These are phyloP conservation scores for Atherix ibis DNA, from an alignment of 2,888 invertebrate species.

Conservation along the genomic window DNA sequence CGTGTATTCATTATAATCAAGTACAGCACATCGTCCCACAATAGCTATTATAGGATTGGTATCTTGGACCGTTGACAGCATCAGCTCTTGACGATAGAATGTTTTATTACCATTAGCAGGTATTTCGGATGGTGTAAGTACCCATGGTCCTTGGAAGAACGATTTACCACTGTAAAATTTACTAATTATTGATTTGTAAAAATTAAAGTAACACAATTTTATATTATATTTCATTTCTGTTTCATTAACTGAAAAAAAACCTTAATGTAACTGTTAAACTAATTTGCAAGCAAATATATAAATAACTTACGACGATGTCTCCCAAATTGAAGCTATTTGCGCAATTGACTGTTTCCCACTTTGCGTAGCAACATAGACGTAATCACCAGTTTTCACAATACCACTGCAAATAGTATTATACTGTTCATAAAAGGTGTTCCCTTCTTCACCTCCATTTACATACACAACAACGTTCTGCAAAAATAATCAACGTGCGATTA, in stretches of 20 bases:
- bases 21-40: conserved; percentile 78
- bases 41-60: conserved; percentile 82
- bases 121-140: conserved; percentile 77
- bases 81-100: conserved; percentile 88
- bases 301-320: conserved; percentile 63
- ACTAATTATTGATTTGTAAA: too few species aligned
- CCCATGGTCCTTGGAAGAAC: conserved; percentile 88
- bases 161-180: conserved; percentile 67
- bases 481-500: conserved; percentile 8
- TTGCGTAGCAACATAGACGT: conserved; percentile 85
- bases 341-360: conserved; percentile 82
- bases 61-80: conserved; percentile 80
- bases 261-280: too few species aligned
- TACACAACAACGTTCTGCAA: conserved; percentile 64
- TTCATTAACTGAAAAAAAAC: too few species aligned
- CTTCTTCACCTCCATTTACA: conserved; percentile 53
- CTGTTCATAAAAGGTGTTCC: conserved; percentile 83
- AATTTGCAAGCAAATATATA: too few species aligned
- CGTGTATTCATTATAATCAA: conserved; percentile 80
- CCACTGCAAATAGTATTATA: conserved; percentile 73
- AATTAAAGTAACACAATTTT: too few species aligned
- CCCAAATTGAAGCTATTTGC: conserved; percentile 90
- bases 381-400: conserved; percentile 79
- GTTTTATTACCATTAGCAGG: conserved; percentile 59
- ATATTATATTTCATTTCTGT: too few species aligned